phyloP scores from a whole-genome alignment of 2,113 vertebrate species.

The Pampusana beccarii region DNA sequence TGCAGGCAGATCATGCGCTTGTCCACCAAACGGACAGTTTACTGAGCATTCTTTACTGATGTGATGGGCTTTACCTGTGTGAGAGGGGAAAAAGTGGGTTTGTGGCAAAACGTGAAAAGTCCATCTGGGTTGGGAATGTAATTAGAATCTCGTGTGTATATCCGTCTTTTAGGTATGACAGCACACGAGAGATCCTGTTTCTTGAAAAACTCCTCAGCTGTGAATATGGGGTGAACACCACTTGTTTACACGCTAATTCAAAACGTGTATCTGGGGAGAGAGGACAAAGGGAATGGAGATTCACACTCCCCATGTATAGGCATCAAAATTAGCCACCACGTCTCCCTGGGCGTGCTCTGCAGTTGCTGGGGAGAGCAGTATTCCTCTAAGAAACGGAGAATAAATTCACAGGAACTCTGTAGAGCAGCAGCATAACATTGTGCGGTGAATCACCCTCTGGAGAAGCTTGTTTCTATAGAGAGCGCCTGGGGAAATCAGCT shows the following conservation, averaged over 20 bases:
- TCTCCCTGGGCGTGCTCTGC: background rate
- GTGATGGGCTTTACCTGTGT: rapidly evolving
- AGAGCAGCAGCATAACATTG: background rate
- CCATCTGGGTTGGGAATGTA: background rate
- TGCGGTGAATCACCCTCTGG: background rate
- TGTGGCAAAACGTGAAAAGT: background rate
- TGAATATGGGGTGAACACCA: background rate
- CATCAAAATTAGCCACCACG: background rate
- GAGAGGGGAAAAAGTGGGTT: background rate
- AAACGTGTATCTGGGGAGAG: background rate
- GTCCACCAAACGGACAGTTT: background rate
- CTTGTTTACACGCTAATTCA: background rate
- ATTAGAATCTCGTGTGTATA: background rate
- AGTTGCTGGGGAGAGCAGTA: background rate
- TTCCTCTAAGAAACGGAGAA: background rate
- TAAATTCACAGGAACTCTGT: background rate
- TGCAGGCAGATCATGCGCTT: background rate
- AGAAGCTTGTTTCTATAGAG: background rate
- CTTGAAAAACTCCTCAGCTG: background rate
- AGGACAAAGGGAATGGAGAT: background rate
- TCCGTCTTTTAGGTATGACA: background rate
- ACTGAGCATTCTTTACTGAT: background rate
- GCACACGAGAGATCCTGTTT: background rate
- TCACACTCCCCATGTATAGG: background rate
- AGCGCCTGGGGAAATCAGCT: background rate